Evolutionary conservation across 1,140 invertebrate genomes (phyloP).

Genomic region (Ooceraea biroi): DNA sequence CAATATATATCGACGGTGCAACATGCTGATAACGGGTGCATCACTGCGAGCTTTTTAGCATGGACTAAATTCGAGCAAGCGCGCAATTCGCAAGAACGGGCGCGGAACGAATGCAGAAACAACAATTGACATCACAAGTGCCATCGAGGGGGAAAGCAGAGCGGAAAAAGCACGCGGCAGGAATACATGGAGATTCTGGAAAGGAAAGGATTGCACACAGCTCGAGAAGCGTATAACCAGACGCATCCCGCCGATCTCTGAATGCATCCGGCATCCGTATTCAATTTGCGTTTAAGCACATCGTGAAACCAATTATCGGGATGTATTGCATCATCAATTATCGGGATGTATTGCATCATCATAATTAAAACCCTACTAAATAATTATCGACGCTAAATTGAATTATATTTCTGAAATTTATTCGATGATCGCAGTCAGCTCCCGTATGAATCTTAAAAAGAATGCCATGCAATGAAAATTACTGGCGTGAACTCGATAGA

Average conservation of each 20-base stretch:
- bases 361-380: conserved; percentile 58
- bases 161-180: neutral
- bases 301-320: conserved; percentile 12
- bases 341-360: conserved; percentile 53
- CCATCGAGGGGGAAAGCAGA: neutral
- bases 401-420: conserved; percentile 43
- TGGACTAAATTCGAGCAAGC: conserved; percentile 27
- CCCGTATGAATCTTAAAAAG: neutral
- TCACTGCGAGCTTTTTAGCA: conserved; percentile 26
- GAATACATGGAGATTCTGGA: neutral
- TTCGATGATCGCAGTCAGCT: too few species aligned
- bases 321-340: conserved; percentile 53
- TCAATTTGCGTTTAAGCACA: conserved; percentile 39
- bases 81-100: conserved; percentile 17
- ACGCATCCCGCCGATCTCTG: conserved; percentile 13
- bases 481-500: conserved; percentile 46
- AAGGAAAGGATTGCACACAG: conserved; percentile 1
- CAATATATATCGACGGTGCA: neutral
- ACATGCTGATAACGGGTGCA: neutral
- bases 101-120: conserved; percentile 32
- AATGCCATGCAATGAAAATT: neutral
- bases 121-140: conserved; percentile 47
- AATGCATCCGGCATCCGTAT: conserved; percentile 5
- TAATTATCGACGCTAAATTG: conserved; percentile 60
- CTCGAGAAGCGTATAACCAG: conserved; percentile 4